Percentiles rank a stretch among this genome's conserved stretches.
Conservation (phyloP, 1,140 invertebrate genomes). For the Neodiprion pinetum region DNA sequence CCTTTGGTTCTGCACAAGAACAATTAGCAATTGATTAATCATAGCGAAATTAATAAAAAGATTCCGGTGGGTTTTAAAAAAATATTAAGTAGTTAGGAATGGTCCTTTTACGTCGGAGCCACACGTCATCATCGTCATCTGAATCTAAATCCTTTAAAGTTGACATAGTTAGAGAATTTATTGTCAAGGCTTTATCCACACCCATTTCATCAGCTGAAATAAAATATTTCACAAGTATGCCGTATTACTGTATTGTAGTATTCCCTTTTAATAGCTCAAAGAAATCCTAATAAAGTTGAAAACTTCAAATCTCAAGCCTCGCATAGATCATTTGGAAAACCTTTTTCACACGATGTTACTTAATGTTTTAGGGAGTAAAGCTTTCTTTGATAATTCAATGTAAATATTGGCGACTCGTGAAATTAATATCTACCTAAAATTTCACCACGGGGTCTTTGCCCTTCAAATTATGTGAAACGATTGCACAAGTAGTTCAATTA, state of each 20-base stretch:
- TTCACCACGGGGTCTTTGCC: constrained; percentile 81
- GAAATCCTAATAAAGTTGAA: too few relatives aligned
- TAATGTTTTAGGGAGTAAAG: background rate
- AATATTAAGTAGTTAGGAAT: constrained; percentile 44
- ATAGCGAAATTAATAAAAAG: background rate
- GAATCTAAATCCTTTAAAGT: constrained; percentile 60
- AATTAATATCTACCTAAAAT: constrained; percentile 64
- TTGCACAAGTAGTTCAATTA: too few relatives aligned
- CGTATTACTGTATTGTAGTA: too few relatives aligned
- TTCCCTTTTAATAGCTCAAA: too few relatives aligned
- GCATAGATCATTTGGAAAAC: too few relatives aligned
- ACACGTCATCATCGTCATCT: constrained; percentile 39
- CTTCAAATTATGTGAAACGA: too few relatives aligned
- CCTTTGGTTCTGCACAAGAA: constrained; percentile 47
- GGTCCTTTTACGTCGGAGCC: constrained; percentile 39
- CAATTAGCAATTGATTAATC: background rate
- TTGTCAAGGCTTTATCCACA: constrained; percentile 90
- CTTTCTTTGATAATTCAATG: constrained; percentile 20
- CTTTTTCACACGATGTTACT: background rate
- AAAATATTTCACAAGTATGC: constrained; percentile 10
- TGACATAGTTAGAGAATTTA: constrained; percentile 75
- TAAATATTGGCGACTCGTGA: constrained; percentile 13
- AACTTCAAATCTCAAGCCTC: too few relatives aligned
- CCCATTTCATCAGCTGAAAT: constrained; percentile 93
- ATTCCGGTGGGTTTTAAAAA: background rate